Evolutionary conservation across 2,113 vertebrate species (phyloP), one percentile per base, ranked within the genome.

Genomic region (Toxotes jaculatrix): DNA sequence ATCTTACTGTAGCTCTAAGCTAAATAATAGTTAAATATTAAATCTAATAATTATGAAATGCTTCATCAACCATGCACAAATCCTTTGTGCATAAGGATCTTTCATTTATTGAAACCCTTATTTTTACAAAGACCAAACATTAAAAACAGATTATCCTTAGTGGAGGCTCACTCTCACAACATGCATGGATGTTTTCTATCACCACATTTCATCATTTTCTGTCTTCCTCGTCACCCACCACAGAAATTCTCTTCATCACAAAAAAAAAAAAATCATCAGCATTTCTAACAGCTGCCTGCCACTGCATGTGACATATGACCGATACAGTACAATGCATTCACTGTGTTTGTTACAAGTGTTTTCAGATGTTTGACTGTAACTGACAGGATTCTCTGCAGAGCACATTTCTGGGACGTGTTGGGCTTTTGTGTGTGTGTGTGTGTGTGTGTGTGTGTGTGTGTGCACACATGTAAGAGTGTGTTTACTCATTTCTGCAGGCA

Each of bases 311-410:
- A 82, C 78, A 84, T 71, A 69, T 43, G 60, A 66, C 31, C 4
- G 23, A 79, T 0, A 27, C 27, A 31, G 23, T 7, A 90, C 88
- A 92, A 80, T 82, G 82, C 64, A 34, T 56, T 51, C 74, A 81
- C 68, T 88, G 87, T 91, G 9, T 65, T 36, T 42, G 42, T 76
- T 75, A 19, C 40, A 21, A 83, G 65, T 66, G 72, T 86, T 80
- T 82, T 82, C 71, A 87, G 84, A 89, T 81, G 77, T 88, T 71
- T 71, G 34, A 70, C 57, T 65, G 71, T 77, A 42, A 61, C 45
- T 59, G 64, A 68, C 70, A 2, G 42, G 27, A 74, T 49, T 21
- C 43, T 83, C 80, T 65, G 53, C 81, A 8, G 60, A 63, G 75
- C 53, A 62, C 68, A 60, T 53, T 3, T 61, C 40, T 27, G 34